Percentiles rank a stretch among this genome's conserved stretches.
Evolutionary conservation across 2,888 invertebrate genomes (phyloP).

Genomic region (Acheta domesticus): DNA sequence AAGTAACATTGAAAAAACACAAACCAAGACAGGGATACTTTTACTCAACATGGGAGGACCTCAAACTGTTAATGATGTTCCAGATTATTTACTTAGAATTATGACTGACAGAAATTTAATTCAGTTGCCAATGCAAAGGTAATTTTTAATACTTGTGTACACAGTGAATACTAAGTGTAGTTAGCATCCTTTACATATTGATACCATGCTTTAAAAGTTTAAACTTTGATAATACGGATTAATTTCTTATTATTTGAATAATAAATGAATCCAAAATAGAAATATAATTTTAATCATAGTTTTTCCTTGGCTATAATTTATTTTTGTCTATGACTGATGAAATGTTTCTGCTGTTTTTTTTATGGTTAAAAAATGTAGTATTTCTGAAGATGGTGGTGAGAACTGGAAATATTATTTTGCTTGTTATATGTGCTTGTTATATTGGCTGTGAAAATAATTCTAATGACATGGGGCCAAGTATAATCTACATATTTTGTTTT

Average conservation of each 20-base stretch:
- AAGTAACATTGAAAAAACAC: not conserved
- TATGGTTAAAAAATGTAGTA: too few relatives aligned
- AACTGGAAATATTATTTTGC: too few relatives aligned
- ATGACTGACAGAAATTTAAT: slow-evolving; percentile 97
- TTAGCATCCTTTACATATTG: not conserved
- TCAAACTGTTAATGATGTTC: slow-evolving; percentile 75
- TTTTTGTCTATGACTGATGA: too few relatives aligned
- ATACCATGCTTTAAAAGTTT: not conserved
- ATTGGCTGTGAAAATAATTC: too few relatives aligned
- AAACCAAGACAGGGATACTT: slow-evolving; percentile 81
- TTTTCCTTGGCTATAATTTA: too few relatives aligned
- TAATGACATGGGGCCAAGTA: too few relatives aligned
- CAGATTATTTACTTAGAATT: slow-evolving; percentile 78
- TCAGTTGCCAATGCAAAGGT: slow-evolving; percentile 84
- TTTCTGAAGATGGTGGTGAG: too few relatives aligned
- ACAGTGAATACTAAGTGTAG: not conserved
- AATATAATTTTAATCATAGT: too few relatives aligned
- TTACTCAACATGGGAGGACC: slow-evolving; percentile 99
- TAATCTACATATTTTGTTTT: too few relatives aligned
- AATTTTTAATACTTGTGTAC: slow-evolving; percentile 34
- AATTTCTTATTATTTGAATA: not conserved
- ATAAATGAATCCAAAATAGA: not conserved
- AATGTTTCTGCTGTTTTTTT: too few relatives aligned
- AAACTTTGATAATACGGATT: not conserved
- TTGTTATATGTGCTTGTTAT: too few relatives aligned